These are phyloP conservation scores for Parus major DNA, from an alignment of 2,113 vertebrate genomes.

Conservation along the genomic window DNA sequence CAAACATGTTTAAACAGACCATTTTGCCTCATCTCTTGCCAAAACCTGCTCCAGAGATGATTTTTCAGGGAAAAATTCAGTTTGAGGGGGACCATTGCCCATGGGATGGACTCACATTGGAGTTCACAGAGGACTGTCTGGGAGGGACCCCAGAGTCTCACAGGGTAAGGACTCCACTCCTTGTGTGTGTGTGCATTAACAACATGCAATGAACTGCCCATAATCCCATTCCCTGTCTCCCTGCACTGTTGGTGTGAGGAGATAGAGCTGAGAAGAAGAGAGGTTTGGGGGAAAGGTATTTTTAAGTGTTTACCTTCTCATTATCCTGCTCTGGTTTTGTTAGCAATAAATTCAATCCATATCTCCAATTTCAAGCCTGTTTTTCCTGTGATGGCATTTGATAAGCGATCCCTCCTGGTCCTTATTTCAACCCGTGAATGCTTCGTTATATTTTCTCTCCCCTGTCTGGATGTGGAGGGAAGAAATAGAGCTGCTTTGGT, in stretches of 20 bases:
- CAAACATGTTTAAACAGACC: not conserved
- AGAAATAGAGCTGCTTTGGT: not conserved
- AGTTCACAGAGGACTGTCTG: accelerated
- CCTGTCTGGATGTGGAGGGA: not conserved
- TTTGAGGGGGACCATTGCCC: not conserved
- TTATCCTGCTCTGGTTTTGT: not conserved
- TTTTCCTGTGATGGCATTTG: not conserved
- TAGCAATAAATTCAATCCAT: not conserved
- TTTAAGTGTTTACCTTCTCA: not conserved
- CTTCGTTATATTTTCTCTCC: not conserved
- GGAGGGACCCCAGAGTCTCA: accelerated
- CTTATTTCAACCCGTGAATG: not conserved
- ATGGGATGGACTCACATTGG: accelerated
- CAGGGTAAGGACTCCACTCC: not conserved
- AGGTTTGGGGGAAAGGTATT: not conserved
- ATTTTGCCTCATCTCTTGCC: not conserved
- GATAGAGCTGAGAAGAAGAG: not conserved
- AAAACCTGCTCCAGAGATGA: not conserved
- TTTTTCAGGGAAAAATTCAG: not conserved
- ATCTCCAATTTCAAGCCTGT: not conserved
- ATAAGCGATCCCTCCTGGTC: not conserved
- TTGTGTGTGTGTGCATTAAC: not conserved
- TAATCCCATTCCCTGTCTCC: not conserved
- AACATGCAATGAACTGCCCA: too few relatives aligned
- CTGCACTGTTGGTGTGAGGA: accelerated